Percentiles rank a stretch among this genome's conserved stretches.
These are phyloP conservation scores for Trichogramma evanescens DNA, from an alignment of 2,888 invertebrate genomes.

Conservation along the genomic window DNA sequence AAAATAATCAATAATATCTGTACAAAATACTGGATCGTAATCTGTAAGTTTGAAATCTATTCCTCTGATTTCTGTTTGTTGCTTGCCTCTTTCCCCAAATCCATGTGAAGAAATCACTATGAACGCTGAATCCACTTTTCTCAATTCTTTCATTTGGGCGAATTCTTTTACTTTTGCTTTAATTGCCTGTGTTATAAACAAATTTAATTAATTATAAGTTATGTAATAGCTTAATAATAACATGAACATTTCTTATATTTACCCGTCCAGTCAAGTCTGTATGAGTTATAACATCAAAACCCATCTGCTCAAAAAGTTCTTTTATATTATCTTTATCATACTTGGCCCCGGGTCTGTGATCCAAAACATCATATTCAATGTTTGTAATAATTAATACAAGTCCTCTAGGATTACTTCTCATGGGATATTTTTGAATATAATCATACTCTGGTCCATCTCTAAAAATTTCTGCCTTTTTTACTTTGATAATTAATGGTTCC, in stretches of 20 bases:
- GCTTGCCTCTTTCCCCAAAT: slow-evolving; percentile 22
- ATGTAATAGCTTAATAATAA: neutral
- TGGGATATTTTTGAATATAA: slow-evolving; percentile 33
- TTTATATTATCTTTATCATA: slow-evolving; percentile 35
- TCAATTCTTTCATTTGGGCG: slow-evolving; percentile 28
- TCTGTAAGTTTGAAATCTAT: slow-evolving; percentile 25
- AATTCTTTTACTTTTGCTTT: slow-evolving; percentile 29
- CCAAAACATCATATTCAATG: slow-evolving; percentile 24
- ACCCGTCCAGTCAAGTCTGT: slow-evolving; percentile 34
- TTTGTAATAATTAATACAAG: slow-evolving; percentile 40
- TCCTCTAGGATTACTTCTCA: slow-evolving; percentile 42
- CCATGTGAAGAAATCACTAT: slow-evolving; percentile 42
- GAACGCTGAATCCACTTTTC: slow-evolving; percentile 38
- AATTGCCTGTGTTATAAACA: slow-evolving; percentile 30
- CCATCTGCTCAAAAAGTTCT: slow-evolving; percentile 39
- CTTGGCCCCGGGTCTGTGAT: slow-evolving; percentile 27
- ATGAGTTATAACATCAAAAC: slow-evolving; percentile 32
- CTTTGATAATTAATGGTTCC: slow-evolving; percentile 31
- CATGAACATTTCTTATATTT: slow-evolving; percentile 7
- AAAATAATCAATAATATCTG: slow-evolving; percentile 44
- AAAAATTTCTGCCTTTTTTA: slow-evolving; percentile 35
- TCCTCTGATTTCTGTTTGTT: slow-evolving; percentile 33
- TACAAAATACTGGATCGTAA: slow-evolving; percentile 29
- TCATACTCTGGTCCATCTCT: slow-evolving; percentile 26
- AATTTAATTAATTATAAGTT: neutral